phyloP scores from a whole-genome alignment of 2,113 vertebrate species.

The Lepus timidus region DNA sequence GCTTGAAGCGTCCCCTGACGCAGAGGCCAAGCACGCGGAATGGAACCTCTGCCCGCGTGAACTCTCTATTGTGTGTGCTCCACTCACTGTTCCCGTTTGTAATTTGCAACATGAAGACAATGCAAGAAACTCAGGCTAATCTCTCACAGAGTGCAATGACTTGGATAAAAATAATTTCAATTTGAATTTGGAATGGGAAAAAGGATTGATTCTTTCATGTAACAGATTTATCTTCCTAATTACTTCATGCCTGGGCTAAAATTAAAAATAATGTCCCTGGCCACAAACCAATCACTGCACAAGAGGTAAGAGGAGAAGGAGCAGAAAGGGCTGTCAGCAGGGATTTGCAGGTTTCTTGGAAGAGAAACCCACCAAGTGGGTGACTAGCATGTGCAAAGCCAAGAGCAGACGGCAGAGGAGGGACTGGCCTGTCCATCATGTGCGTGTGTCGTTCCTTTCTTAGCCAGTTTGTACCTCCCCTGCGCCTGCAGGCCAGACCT shows the following conservation, averaged over 20 bases:
- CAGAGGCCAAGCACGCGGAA: background rate
- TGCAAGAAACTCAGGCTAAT: background rate
- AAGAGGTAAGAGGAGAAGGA: background rate
- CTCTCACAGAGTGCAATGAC: background rate
- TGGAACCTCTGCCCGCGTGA: background rate
- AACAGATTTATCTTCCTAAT: constrained; percentile 59
- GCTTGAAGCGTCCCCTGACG: background rate
- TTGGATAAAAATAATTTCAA: background rate
- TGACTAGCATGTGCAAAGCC: background rate
- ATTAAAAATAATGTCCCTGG: background rate
- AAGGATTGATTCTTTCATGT: constrained; percentile 5
- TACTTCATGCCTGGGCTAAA: constrained; percentile 30
- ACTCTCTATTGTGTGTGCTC: background rate
- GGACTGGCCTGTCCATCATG: background rate
- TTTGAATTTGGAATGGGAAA: constrained; percentile 44
- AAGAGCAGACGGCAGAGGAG: background rate
- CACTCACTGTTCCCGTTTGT: background rate
- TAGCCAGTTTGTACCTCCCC: background rate
- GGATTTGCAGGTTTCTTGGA: background rate
- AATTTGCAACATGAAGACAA: constrained; percentile 33
- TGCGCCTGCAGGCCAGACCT: background rate
- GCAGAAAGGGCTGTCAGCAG: background rate
- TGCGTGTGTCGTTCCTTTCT: background rate
- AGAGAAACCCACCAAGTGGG: background rate
- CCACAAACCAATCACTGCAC: background rate